A percentile compares a stretch with the other conserved stretches of the same genome.
phyloP scores from a whole-genome alignment of 2,888 invertebrate species.

The Sphecodes monilicornis region DNA sequence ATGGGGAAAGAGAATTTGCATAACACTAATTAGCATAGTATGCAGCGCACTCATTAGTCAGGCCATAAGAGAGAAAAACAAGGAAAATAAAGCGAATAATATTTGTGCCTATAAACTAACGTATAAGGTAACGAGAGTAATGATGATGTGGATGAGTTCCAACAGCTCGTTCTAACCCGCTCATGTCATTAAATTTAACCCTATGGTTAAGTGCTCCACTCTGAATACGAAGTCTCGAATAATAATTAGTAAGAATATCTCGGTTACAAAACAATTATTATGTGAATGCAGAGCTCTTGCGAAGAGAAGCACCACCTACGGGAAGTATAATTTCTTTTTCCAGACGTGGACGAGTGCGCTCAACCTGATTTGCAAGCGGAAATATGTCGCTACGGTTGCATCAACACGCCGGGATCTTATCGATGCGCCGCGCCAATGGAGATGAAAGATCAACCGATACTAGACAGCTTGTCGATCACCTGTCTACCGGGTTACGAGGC shows the following conservation, averaged over 20 bases:
- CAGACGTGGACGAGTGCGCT: constrained; percentile 89
- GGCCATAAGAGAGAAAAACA: neutral
- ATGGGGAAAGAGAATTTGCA: neutral
- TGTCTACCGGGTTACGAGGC: constrained; percentile 79
- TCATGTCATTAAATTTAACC: neutral
- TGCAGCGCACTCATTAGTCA: neutral
- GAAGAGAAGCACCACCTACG: neutral
- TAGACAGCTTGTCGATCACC: constrained; percentile 69
- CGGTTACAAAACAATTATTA: neutral
- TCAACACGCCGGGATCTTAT: constrained; percentile 87
- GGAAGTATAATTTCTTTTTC: neutral
- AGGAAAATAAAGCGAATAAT: neutral
- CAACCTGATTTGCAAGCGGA: constrained; percentile 83
- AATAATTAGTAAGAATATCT: neutral
- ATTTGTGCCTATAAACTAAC: neutral
- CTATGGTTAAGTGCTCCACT: neutral
- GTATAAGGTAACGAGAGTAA: neutral
- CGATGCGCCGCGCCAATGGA: constrained; percentile 78
- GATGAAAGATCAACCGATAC: constrained; percentile 74
- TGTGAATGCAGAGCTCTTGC: neutral
- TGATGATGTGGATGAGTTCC: neutral
- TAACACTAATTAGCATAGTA: neutral
- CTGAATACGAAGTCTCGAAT: neutral
- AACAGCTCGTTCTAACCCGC: neutral
- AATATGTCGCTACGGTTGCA: constrained; percentile 83